Evolutionary conservation across 2,888 invertebrate species (phyloP).

Genomic region (Alloscopus bannaensis): DNA sequence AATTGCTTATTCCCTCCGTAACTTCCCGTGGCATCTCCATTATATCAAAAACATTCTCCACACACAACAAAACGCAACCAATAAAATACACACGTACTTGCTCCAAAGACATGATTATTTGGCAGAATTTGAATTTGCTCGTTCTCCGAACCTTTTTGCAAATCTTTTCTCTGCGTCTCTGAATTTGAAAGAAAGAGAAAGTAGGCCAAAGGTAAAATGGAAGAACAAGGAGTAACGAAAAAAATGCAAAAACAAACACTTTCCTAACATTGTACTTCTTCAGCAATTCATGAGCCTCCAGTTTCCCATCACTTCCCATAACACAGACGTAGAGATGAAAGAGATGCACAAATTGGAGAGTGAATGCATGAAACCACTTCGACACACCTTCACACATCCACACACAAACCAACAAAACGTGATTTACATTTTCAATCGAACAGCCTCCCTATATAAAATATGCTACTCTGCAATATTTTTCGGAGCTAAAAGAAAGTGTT

Average conservation of each 20-base stretch:
- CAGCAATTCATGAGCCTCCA: not conserved
- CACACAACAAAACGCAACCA: not conserved
- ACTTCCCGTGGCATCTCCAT: too few species aligned
- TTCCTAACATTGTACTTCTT: not conserved
- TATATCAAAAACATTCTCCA: not conserved
- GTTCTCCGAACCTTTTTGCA: not conserved
- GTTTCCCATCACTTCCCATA: not conserved
- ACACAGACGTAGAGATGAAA: not conserved
- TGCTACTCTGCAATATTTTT: not conserved
- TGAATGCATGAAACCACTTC: conserved; percentile 9
- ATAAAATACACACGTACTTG: conserved; percentile 3
- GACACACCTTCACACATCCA: too few species aligned
- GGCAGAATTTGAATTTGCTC: conserved; percentile 1
- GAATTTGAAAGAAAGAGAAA: conserved; percentile 33
- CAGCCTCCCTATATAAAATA: not conserved
- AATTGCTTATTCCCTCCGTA: too few species aligned
- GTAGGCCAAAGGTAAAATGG: conserved; percentile 14
- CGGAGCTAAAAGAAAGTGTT: not conserved
- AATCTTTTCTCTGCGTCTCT: conserved; percentile 14
- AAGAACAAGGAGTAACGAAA: not conserved
- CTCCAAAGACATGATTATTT: conserved; percentile 8
- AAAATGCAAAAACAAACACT: conserved; percentile 28
- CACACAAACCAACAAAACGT: not conserved
- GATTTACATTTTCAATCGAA: conserved; percentile 11
- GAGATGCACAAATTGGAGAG: conserved; percentile 4